Evolutionary conservation across 1,140 invertebrate species (phyloP).

Genomic region (Danaus melanippus): DNA sequence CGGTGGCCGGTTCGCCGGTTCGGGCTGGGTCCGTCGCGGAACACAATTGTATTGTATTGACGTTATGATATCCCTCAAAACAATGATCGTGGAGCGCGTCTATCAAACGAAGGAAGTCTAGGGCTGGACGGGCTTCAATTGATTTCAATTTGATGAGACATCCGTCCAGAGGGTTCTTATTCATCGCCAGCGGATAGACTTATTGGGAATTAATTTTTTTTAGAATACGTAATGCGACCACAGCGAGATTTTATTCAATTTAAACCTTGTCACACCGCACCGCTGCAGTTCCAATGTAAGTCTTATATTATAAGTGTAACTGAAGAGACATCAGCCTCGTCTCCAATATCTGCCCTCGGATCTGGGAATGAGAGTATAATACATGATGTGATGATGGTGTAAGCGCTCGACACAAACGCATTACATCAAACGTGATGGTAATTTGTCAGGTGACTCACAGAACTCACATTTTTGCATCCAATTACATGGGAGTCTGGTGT

Average conservation of each 20-base stretch:
- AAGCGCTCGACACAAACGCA: background rate
- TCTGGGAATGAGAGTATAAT: too few relatives aligned
- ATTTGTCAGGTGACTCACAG: conserved; percentile 18
- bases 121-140: conserved; percentile 10
- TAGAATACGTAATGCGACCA: too few relatives aligned
- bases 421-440: conserved; percentile 3
- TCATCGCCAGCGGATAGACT: conserved; percentile 6
- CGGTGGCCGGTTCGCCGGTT: too few relatives aligned
- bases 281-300: too few relatives aligned
- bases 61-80: background rate
- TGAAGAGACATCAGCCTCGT: too few relatives aligned
- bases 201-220: background rate
- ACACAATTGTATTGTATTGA: too few relatives aligned
- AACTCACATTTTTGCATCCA: conserved; percentile 9
- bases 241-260: too few relatives aligned
- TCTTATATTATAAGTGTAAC: too few relatives aligned
- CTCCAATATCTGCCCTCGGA: too few relatives aligned
- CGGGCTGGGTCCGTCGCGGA: too few relatives aligned
- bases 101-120: conserved; percentile 5
- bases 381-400: background rate
- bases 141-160: conserved; percentile 14
- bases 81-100: conserved; percentile 5
- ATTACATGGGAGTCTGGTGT: conserved; percentile 8
- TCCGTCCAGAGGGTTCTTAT: conserved; percentile 8
- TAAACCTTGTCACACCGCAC: too few relatives aligned